Evolutionary conservation across 2,888 invertebrate species (phyloP), one percentile per base, ranked within the genome.

Genomic region (Zaprionus lineosus): DNA sequence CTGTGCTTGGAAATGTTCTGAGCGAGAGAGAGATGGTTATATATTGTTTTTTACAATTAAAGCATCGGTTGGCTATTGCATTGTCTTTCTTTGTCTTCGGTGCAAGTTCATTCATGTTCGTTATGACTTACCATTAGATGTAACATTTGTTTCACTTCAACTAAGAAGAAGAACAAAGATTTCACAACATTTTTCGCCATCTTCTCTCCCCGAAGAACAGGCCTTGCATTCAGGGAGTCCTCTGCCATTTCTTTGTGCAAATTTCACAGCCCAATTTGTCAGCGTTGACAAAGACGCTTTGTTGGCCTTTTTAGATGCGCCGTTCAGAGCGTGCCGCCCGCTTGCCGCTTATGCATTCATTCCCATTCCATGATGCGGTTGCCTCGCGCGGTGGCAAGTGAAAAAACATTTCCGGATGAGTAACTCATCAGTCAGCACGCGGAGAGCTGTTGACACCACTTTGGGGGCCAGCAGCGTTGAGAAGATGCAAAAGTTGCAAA

Each of bases 401-500:
- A 69, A 83, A n/a, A 84, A 86, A 86, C 81, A 85, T 82, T 82
- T 82, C 82, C 86, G 82, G 86, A 84, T 86, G 86, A 83, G 74
- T 64, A 84, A 84, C 71, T 81, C 83, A 83, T 83, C 83, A 86
- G 84, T 86, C 86, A 84, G 71, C 63, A 63, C 31, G 44, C 50
- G 46, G 74, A 59, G 67, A 74, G 69, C 78, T 86, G 83, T 86
- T 87, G 87, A 84, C 86, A 86, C 77, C 86, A 81, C 87, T 86
- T 86, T 84, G 86, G 86, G 84, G 84, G 82, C 70, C 85, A 82
- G 57, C 60, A 41, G 52, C 66, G 65, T n/a, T 79, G 85, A 86
- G 64, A 68, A 56, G 85, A 78, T 82, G 72, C 86, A 75, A 82
- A 85, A 86, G 83, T 81, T 86, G 84, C 79, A 67, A 86, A 81